phyloP scores from a whole-genome alignment of 2,113 vertebrate genomes.

The Diphyllodes magnificus region DNA sequence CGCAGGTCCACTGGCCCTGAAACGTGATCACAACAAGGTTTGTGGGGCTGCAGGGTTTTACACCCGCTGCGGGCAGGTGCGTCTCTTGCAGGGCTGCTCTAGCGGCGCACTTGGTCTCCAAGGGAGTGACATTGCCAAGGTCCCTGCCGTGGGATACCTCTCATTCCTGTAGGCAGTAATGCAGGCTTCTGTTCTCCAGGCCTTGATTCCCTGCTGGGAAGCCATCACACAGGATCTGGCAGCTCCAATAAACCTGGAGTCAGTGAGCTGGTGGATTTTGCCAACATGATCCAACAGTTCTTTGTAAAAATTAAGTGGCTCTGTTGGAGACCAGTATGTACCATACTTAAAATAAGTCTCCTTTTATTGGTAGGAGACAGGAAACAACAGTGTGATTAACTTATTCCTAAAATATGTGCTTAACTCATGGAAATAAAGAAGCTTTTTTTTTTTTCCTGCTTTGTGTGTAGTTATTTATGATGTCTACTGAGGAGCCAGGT shows the following conservation, averaged over 20 bases:
- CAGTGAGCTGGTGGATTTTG: neutral
- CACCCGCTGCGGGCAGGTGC: fast-evolving
- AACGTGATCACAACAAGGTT: fast-evolving
- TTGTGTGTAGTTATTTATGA: neutral
- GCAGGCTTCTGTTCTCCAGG: neutral
- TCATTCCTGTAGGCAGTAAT: neutral
- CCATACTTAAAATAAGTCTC: neutral
- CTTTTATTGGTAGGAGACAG: slow-evolving; percentile 19
- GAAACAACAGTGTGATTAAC: slow-evolving; percentile 29
- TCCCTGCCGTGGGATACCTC: neutral
- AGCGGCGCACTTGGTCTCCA: neutral
- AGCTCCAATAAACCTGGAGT: neutral
- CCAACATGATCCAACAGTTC: neutral
- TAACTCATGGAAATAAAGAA: slow-evolving; percentile 28
- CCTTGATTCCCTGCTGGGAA: neutral
- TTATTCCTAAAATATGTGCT: slow-evolving; percentile 16
- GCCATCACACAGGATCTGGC: neutral
- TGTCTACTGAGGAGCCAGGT: neutral
- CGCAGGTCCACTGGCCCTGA: fast-evolving
- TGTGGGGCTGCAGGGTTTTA: neutral
- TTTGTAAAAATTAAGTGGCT: neutral
- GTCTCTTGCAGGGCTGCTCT: neutral
- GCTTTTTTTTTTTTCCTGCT: neutral
- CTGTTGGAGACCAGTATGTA: neutral
- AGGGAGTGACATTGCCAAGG: neutral